phyloP scores from a whole-genome alignment of 1,140 invertebrate genomes.

The Pollicipes pollicipes region DNA sequence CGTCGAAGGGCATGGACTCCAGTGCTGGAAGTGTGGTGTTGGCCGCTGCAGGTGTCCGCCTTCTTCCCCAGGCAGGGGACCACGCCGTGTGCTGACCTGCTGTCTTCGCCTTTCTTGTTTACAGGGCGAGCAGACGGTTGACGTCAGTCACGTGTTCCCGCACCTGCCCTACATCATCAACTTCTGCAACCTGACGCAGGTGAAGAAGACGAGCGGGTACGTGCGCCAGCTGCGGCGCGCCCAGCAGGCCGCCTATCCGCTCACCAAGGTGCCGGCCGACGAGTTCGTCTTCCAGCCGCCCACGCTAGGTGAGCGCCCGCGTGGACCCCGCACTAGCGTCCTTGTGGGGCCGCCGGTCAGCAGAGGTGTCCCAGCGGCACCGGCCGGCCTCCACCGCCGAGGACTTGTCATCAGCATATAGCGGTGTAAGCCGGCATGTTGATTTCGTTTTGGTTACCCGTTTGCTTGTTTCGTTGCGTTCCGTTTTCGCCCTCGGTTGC shows the following conservation, averaged over 20 bases:
- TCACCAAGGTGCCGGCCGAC: background rate
- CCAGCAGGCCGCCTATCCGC: slow-evolving; percentile 57
- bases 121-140: slow-evolving; percentile 51
- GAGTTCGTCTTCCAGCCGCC: background rate
- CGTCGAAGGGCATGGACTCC: slow-evolving; percentile 17
- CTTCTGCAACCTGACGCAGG: slow-evolving; percentile 56
- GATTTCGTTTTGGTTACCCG: background rate
- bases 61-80: too few species aligned
- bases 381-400: too few species aligned
- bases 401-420: too few species aligned
- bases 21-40: slow-evolving; percentile 29
- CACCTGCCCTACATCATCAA: slow-evolving; percentile 58
- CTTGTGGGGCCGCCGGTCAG: too few species aligned
- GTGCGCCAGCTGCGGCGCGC: slow-evolving; percentile 48
- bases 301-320: background rate
- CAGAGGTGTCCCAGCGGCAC: too few species aligned
- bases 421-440: too few species aligned
- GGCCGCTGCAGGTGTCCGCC: too few species aligned
- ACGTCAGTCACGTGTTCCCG: slow-evolving; percentile 47
- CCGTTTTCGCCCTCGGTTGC: too few species aligned
- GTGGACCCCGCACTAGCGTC: too few species aligned
- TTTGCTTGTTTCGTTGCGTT: background rate
- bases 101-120: slow-evolving; percentile 17
- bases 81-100: too few species aligned
- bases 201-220: slow-evolving; percentile 47